Evolutionary conservation across 2,113 vertebrate species (phyloP).

Genomic region (Rhipidura dahli): DNA sequence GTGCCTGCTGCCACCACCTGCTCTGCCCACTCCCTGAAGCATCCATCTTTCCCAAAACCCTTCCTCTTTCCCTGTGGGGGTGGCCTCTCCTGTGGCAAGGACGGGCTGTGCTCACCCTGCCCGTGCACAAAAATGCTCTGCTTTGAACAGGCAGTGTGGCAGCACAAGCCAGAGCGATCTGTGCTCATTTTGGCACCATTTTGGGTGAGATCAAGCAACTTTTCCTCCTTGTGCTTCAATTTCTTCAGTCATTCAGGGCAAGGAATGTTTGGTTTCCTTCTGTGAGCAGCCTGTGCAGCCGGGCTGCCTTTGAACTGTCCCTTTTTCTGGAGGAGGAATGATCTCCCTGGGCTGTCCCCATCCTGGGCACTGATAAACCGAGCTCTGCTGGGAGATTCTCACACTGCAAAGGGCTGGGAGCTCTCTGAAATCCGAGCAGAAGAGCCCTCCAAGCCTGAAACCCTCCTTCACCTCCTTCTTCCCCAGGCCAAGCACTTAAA

Average conservation of each 20-base stretch:
- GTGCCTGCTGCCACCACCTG: not conserved
- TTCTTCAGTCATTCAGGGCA: not conserved
- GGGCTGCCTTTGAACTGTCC: not conserved
- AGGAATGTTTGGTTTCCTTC: not conserved
- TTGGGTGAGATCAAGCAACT: not conserved
- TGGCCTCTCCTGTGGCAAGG: not conserved
- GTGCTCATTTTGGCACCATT: not conserved
- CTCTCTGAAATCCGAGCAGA: not conserved
- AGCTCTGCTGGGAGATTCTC: not conserved
- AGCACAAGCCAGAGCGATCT: not conserved
- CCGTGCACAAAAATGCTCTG: not conserved
- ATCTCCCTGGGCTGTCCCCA: not conserved
- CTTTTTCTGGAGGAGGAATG: not conserved
- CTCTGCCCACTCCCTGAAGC: not conserved
- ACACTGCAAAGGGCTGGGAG: not conserved
- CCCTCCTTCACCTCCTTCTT: constrained; percentile 13
- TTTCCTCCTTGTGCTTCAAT: not conserved
- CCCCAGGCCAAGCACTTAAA: constrained; percentile 35
- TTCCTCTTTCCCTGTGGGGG: not conserved
- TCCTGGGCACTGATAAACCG: not conserved
- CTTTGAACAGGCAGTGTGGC: rapidly evolving
- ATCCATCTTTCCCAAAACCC: not conserved
- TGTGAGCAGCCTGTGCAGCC: not conserved
- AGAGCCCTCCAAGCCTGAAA: not conserved
- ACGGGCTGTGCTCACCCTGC: not conserved